Evolutionary conservation across 1,140 invertebrate genomes (phyloP).

Genomic region (Monomorium pharaonis): DNA sequence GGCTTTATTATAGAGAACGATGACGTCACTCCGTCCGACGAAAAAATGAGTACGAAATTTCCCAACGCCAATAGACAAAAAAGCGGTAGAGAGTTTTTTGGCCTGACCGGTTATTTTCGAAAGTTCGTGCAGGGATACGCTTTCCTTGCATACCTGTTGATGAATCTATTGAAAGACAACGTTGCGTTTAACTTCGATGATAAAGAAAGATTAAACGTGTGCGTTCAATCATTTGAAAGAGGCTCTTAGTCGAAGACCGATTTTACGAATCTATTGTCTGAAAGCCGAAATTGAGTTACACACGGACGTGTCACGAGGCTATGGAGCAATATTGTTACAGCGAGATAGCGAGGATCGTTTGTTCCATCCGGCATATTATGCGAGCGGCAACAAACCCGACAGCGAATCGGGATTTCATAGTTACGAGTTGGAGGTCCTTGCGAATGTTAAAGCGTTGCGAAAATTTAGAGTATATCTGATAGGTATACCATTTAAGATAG

Average conservation of each 20-base stretch:
- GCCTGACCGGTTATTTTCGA: not conserved
- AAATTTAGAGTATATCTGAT: constrained; percentile 3
- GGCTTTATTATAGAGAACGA: too few relatives aligned
- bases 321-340: not conserved
- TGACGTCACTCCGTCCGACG: too few relatives aligned
- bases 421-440: constrained; percentile 4
- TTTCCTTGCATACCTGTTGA: not conserved
- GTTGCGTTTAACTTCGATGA: not conserved
- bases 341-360: not conserved
- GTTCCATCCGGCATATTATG: constrained; percentile 1
- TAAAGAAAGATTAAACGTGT: not conserved
- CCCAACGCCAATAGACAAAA: not conserved
- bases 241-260: not conserved
- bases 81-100: not conserved
- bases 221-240: not conserved
- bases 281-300: not conserved
- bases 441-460: not conserved
- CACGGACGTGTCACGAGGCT: not conserved
- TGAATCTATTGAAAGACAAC: not conserved
- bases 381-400: not conserved
- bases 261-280: not conserved
- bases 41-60: not conserved
- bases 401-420: not conserved
- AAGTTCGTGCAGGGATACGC: not conserved
- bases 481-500: not conserved